Evolutionary conservation across 2,797 vertebrate species (phyloP).

Genomic region (Antrozous pallidus): DNA sequence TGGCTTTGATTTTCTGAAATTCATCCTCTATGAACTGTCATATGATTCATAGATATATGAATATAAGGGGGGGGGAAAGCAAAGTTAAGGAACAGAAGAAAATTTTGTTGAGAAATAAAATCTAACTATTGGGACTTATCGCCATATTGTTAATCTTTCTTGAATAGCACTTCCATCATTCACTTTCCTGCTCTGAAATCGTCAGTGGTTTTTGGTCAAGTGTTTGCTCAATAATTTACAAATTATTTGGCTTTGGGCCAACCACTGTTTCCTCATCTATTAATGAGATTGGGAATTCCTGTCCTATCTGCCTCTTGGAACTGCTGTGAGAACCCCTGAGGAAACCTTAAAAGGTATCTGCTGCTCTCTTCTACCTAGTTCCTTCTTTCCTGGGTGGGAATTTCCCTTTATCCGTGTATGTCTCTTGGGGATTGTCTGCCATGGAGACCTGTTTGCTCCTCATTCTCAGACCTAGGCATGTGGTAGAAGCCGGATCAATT

Average conservation of each 20-base stretch:
- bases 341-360: neutral
- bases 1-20: neutral
- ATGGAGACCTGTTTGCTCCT: neutral
- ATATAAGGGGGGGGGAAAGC: neutral
- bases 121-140: neutral
- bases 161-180: neutral
- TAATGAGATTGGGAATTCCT: neutral
- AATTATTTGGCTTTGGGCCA: neutral
- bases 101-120: neutral
- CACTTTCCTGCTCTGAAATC: neutral
- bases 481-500: neutral
- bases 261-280: neutral
- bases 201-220: neutral
- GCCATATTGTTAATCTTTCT: neutral
- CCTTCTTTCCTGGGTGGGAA: neutral
- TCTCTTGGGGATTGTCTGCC: neutral
- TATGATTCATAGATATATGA: neutral
- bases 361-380: neutral
- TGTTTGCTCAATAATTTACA: neutral
- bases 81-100: neutral
- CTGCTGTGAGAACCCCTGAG: neutral
- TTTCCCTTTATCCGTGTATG: neutral
- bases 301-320: neutral
- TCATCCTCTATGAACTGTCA: neutral
- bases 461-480: neutral